phyloP scores from a whole-genome alignment of 2,113 vertebrate species.

The Oreochromis tanganicae region DNA sequence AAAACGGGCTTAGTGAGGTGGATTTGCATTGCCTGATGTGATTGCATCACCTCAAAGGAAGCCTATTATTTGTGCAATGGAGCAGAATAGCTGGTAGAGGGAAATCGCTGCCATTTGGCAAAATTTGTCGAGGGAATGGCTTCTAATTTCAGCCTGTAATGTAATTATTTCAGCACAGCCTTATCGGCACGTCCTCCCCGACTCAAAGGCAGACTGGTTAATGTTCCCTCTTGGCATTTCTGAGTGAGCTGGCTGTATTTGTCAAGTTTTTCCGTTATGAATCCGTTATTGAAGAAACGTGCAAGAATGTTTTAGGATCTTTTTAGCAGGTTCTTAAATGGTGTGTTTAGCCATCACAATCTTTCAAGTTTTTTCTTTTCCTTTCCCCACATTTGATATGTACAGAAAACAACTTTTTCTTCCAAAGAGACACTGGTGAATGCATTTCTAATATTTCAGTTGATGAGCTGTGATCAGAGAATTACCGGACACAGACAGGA shows the following conservation, averaged over 20 bases:
- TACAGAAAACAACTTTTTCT: neutral
- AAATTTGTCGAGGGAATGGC: neutral
- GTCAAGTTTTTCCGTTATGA: neutral
- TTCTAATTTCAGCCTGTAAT: conserved; percentile 10
- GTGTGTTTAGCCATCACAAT: neutral
- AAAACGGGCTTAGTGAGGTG: neutral
- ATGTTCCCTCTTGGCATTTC: neutral
- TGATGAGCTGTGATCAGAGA: neutral
- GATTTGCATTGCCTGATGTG: conserved; percentile 13
- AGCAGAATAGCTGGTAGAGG: neutral
- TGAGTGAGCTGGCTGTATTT: neutral
- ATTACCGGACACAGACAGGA: neutral
- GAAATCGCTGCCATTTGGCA: conserved; percentile 3
- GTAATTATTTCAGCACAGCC: conserved; percentile 15
- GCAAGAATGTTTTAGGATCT: neutral
- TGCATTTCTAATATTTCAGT: neutral
- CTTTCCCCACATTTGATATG: neutral
- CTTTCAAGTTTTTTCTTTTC: neutral
- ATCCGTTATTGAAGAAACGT: neutral
- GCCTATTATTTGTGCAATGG: conserved; percentile 2
- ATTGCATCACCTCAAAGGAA: conserved; percentile 25
- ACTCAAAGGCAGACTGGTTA: neutral
- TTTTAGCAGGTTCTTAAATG: neutral
- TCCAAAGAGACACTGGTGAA: neutral
- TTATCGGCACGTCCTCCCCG: neutral